Evolutionary conservation across 37 sponge, comb jelly and placozoan species (phyloP).

Genomic region (Oscarella lobularis): DNA sequence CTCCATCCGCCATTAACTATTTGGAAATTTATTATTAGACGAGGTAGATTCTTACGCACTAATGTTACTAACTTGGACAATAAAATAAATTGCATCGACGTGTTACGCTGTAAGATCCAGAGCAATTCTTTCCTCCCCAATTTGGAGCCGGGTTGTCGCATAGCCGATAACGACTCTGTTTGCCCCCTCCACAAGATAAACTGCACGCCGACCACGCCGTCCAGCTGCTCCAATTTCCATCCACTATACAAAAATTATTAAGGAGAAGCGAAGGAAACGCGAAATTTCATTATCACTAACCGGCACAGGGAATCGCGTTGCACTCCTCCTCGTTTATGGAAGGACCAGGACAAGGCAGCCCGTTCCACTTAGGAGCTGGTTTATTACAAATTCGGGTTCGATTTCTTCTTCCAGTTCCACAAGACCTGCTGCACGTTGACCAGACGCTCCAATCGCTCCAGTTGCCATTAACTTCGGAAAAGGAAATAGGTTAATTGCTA

Average conservation of each 20-base stretch:
- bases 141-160: slow-evolving; percentile 15
- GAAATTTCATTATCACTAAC: no score
- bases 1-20: slow-evolving; percentile 8
- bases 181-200: slow-evolving; percentile 8
- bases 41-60: no score
- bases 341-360: background rate
- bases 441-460: slow-evolving; percentile 10
- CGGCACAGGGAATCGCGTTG: no score
- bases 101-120: background rate
- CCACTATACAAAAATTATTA: slow-evolving; percentile 2
- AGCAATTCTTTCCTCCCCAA: slow-evolving; percentile 3
- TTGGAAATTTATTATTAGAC: no score
- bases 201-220: slow-evolving; percentile 11
- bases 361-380: background rate
- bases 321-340: no score
- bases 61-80: no score
- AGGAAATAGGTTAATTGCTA: no score
- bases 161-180: background rate
- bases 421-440: background rate
- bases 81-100: no score
- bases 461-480: background rate
- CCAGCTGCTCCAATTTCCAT: slow-evolving; percentile 12
- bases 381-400: background rate
- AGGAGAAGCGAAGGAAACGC: no score
- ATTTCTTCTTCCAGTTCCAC: background rate